phyloP scores from a whole-genome alignment of 2,797 vertebrate species.

The Erithacus rubecula region DNA sequence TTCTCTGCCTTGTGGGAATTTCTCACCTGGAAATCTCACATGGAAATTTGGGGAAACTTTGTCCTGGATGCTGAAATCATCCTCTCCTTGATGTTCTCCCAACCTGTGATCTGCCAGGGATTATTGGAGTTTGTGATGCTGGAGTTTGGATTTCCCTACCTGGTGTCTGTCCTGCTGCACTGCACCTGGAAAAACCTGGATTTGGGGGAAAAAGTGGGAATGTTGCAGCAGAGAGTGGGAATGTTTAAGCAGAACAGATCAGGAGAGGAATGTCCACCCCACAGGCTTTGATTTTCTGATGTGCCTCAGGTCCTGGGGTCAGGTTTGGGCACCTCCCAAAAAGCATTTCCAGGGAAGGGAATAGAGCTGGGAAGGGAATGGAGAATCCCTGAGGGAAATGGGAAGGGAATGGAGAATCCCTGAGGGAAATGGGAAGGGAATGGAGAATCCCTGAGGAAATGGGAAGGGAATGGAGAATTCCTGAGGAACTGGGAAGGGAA shows the following conservation, averaged over 20 bases:
- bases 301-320: fast-evolving
- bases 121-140: neutral
- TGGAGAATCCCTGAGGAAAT: no score
- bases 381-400: neutral
- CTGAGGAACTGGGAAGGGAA: no score
- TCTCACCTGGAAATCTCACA: neutral
- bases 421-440: neutral
- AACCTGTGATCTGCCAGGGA: fast-evolving
- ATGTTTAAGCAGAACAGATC: neutral
- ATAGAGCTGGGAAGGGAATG: neutral
- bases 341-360: neutral
- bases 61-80: fast-evolving
- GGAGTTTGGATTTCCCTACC: neutral
- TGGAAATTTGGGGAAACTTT: neutral
- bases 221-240: neutral
- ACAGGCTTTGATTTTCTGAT: fast-evolving
- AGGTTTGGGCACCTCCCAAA: fast-evolving
- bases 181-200: neutral
- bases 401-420: neutral
- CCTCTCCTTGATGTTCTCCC: neutral
- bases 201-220: neutral
- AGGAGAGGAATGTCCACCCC: neutral
- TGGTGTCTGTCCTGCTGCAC: neutral
- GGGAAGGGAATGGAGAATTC: neutral
- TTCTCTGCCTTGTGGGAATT: neutral